A percentile compares a stretch with the other conserved stretches of the same genome.
Conservation (phyloP, 2,888 invertebrate genomes). For the Chalcosyrphus nemorum region DNA sequence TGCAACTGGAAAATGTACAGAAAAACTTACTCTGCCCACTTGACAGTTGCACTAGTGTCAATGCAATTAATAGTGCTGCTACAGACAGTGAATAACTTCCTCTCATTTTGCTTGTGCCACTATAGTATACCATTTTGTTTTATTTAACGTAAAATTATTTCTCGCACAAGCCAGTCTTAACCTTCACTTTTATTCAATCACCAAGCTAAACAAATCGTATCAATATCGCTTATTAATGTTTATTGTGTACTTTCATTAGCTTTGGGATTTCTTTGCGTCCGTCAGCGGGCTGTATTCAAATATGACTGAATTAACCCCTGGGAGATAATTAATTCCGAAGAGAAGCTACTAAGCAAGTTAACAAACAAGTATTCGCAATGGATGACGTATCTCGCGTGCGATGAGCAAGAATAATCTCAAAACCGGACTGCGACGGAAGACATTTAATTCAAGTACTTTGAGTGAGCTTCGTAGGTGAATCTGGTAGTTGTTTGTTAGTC, state of each 20-base stretch:
- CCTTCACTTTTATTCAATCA: slow-evolving; percentile 1
- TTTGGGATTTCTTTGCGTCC: neutral
- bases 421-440: slow-evolving; percentile 34
- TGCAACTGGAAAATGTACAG: neutral
- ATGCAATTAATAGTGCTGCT: slow-evolving; percentile 25
- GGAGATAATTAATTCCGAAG: slow-evolving; percentile 10
- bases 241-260: neutral
- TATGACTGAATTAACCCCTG: slow-evolving; percentile 26
- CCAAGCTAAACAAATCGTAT: neutral
- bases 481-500: neutral
- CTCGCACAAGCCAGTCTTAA: neutral
- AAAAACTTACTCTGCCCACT: slow-evolving; percentile 59
- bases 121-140: neutral
- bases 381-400: neutral
- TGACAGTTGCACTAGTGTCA: slow-evolving; percentile 19
- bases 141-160: neutral
- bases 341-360: neutral
- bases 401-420: neutral
- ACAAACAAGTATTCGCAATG: slow-evolving; percentile 15
- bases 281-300: neutral
- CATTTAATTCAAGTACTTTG: neutral
- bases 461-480: neutral
- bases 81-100: slow-evolving; percentile 18
- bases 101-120: neutral
- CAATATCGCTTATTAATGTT: neutral